These are phyloP conservation scores for Pseudomyrmex concolor DNA, from an alignment of 1,140 invertebrate genomes.

Conservation along the genomic window DNA sequence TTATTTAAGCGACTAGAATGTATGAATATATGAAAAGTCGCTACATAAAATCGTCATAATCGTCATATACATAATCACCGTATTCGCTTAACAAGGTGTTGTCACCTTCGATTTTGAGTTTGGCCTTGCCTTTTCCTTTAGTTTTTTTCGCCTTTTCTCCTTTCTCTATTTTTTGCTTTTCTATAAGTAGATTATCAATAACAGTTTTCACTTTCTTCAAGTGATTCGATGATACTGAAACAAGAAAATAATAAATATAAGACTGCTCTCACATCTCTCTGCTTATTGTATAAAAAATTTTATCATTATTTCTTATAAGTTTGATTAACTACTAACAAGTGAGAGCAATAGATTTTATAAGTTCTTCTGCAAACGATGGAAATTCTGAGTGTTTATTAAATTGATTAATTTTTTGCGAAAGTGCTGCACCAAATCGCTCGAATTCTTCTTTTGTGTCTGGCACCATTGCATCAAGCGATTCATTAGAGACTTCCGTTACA, in stretches of 20 bases:
- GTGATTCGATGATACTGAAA: conserved; percentile 88
- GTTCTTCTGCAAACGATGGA: conserved; percentile 90
- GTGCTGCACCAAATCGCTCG: conserved; percentile 90
- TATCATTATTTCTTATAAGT: neutral
- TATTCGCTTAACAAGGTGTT: conserved; percentile 87
- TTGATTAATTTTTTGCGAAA: conserved; percentile 89
- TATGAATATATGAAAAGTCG: conserved; percentile 79
- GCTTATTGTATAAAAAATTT: neutral
- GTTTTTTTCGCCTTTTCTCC: conserved; percentile 90
- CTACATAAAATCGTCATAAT: conserved; percentile 90
- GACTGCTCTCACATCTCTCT: too few species aligned
- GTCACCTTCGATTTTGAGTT: conserved; percentile 91
- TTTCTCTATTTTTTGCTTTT: conserved; percentile 93
- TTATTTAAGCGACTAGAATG: conserved; percentile 82
- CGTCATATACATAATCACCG: conserved; percentile 85
- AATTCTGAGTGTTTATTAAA: conserved; percentile 91
- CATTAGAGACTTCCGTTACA: conserved; percentile 84
- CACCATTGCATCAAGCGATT: conserved; percentile 88
- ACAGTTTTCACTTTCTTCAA: conserved; percentile 93
- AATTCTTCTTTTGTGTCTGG: conserved; percentile 93
- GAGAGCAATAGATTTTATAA: conserved; percentile 91
- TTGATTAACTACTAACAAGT: conserved; percentile 88
- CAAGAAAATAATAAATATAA: conserved; percentile 33
- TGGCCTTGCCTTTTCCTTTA: conserved; percentile 91
- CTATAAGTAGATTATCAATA: conserved; percentile 91